phyloP scores from a whole-genome alignment of 2,888 invertebrate species.

The Rhogogaster chlorosoma region DNA sequence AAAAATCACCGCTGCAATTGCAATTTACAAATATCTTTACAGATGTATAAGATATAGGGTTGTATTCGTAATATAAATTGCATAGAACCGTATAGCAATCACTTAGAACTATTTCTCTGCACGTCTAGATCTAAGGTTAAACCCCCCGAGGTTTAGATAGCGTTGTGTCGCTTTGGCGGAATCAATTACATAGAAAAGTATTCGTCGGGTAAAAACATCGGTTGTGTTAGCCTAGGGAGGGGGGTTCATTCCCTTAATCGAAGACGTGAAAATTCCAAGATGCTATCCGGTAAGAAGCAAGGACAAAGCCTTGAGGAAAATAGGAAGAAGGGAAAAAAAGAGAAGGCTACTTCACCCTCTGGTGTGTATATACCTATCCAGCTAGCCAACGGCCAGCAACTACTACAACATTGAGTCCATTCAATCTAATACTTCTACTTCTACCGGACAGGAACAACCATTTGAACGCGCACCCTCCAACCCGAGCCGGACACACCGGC shows the following conservation, averaged over 20 bases:
- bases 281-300: constrained; percentile 50
- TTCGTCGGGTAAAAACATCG: constrained; percentile 31
- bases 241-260: constrained; percentile 44
- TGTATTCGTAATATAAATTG: too few species aligned
- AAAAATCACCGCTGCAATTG: background rate
- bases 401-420: constrained; percentile 75
- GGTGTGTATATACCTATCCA: background rate
- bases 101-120: background rate
- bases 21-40: too few species aligned
- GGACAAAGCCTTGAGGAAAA: constrained; percentile 43
- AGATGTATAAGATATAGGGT: too few species aligned
- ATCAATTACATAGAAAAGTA: background rate
- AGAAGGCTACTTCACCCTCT: constrained; percentile 15
- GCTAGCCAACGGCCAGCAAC: constrained; percentile 66
- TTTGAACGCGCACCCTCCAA: constrained; percentile 70
- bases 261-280: constrained; percentile 48
- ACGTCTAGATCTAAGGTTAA: background rate
- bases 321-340: background rate
- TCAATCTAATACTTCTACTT: constrained; percentile 77
- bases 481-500: constrained; percentile 64
- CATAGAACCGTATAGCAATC: background rate
- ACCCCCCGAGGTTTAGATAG: background rate
- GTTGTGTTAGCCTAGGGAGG: constrained; percentile 14
- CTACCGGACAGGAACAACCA: constrained; percentile 68
- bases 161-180: background rate